Evolutionary conservation across 2,888 invertebrate species (phyloP).

Genomic region (Ephialtes manifestator): DNA sequence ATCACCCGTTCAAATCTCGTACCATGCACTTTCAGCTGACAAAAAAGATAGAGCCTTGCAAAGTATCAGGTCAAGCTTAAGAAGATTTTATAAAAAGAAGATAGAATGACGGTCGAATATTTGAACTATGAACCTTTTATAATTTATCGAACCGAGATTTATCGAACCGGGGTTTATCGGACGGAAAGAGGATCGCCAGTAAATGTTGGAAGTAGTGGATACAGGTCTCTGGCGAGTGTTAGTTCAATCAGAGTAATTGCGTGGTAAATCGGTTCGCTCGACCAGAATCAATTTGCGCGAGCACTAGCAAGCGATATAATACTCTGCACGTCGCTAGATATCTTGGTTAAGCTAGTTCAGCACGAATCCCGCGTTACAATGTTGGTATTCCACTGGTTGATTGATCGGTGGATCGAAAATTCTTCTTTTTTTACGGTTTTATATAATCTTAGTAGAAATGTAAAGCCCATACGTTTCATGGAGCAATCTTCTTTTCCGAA

Average conservation of each 20-base stretch:
- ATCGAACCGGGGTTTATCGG: conserved; percentile 30
- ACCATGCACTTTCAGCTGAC: not conserved
- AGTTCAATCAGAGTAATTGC: conserved; percentile 81
- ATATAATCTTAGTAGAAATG: not conserved
- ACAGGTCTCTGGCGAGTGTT: conserved; percentile 63
- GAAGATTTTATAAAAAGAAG: not conserved
- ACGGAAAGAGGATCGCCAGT: not conserved
- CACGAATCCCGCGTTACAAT: conserved; percentile 15
- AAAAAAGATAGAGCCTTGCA: too few relatives aligned
- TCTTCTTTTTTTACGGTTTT: not conserved
- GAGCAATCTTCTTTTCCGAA: not conserved
- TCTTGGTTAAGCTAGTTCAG: conserved; percentile 3
- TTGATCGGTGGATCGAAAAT: conserved; percentile 4
- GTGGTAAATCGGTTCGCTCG: conserved; percentile 78
- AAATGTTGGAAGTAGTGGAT: conserved; percentile 32
- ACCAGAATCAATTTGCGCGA: conserved; percentile 76
- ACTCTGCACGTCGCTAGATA: conserved; percentile 22
- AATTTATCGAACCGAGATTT: conserved; percentile 38
- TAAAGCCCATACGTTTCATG: not conserved
- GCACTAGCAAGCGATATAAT: conserved; percentile 44
- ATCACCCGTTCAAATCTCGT: not conserved
- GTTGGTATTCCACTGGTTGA: not conserved
- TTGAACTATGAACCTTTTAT: conserved; percentile 50
- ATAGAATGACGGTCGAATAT: not conserved
- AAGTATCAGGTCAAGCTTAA: too few relatives aligned